phyloP scores from a whole-genome alignment of 2,888 invertebrate genomes.

The Temnothorax ravouxi region DNA sequence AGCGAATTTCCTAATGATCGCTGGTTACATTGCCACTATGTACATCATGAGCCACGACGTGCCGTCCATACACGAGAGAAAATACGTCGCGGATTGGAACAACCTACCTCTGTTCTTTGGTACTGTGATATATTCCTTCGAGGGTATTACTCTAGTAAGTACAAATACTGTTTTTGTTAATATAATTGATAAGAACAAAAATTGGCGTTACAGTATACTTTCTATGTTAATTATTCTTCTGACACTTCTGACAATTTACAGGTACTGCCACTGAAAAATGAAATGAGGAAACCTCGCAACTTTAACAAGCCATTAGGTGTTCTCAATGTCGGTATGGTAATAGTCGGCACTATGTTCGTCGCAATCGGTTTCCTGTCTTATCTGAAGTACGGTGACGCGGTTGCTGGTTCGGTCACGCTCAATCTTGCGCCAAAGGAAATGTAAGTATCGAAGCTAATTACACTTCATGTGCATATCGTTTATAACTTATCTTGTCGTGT shows the following conservation, averaged over 20 bases:
- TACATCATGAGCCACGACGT: conserved; percentile 92
- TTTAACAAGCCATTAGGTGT: conserved; percentile 95
- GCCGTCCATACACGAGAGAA: conserved; percentile 89
- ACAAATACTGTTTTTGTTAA: neutral
- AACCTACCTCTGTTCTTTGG: conserved; percentile 96
- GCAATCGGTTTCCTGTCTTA: conserved; percentile 95
- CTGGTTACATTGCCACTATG: conserved; percentile 92
- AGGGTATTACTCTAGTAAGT: conserved; percentile 96
- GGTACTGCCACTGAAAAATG: conserved; percentile 97
- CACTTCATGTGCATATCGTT: conserved; percentile 36
- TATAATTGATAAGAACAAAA: neutral
- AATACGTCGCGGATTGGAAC: conserved; percentile 89
- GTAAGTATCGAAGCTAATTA: conserved; percentile 70
- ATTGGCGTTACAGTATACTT: neutral
- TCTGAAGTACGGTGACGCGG: conserved; percentile 94
- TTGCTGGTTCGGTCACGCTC: conserved; percentile 95
- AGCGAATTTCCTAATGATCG: conserved; percentile 92
- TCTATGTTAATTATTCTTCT: neutral
- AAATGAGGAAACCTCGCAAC: conserved; percentile 93
- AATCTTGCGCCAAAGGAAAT: conserved; percentile 90
- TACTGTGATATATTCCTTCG: conserved; percentile 98
- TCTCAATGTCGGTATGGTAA: conserved; percentile 95
- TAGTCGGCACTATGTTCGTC: conserved; percentile 93
- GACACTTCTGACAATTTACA: conserved; percentile 81
- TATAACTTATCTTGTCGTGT: conserved; percentile 34